Conservation (phyloP, 2,888 invertebrate genomes). For the Thymelicus sylvestris region DNA sequence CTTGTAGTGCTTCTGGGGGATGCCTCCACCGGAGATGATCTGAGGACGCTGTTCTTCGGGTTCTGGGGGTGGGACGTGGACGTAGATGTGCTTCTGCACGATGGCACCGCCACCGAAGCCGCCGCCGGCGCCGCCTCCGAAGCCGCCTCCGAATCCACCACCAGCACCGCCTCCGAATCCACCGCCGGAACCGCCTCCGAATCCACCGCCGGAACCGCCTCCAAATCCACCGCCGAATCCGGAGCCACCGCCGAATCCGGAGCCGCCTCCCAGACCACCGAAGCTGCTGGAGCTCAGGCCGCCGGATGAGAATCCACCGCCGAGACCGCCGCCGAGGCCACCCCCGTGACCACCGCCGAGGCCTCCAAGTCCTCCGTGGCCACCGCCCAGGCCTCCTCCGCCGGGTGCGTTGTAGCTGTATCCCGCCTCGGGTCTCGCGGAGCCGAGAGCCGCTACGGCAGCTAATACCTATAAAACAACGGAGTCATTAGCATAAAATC, state of each 20-base stretch:
- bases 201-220: conserved; percentile 56
- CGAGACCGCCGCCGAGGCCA: conserved; percentile 51
- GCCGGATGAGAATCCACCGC: conserved; percentile 53
- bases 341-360: conserved; percentile 58
- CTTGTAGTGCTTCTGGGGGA: conserved; percentile 92
- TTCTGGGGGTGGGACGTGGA: conserved; percentile 93
- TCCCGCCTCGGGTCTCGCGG: conserved; percentile 86
- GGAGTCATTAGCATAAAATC: conserved; percentile 42
- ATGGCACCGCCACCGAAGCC: conserved; percentile 82
- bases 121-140: conserved; percentile 66
- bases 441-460: conserved; percentile 83
- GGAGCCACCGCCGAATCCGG: conserved; percentile 50
- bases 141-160: conserved; percentile 59
- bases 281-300: conserved; percentile 59
- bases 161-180: conserved; percentile 54
- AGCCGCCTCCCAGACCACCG: conserved; percentile 58
- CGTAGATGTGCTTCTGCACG: conserved; percentile 92
- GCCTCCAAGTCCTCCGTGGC: conserved; percentile 55
- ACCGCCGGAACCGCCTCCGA: conserved; percentile 53
- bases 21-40: conserved; percentile 86
- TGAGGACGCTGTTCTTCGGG: conserved; percentile 88
- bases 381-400: conserved; percentile 60
- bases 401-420: conserved; percentile 84
- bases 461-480: conserved; percentile 75
- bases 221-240: conserved; percentile 45